Evolutionary conservation across 1,140 invertebrate species (phyloP).

Genomic region (Halictus rubicundus): DNA sequence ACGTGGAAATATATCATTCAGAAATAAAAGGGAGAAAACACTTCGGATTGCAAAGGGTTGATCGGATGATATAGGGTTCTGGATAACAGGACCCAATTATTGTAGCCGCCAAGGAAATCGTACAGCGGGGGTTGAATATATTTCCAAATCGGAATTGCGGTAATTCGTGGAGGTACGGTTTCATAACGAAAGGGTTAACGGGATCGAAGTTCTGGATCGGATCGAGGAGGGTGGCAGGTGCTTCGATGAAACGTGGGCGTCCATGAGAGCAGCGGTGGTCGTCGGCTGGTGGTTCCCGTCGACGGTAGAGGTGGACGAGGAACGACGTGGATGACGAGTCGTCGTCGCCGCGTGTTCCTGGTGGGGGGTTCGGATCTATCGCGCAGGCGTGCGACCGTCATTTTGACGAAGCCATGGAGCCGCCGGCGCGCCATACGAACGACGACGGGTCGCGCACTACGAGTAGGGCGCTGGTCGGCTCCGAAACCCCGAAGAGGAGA

Average conservation of each 20-base stretch:
- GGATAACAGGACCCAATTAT: too few species aligned
- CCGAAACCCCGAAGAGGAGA: constrained; percentile 69
- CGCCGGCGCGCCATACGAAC: constrained; percentile 79
- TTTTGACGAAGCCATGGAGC: constrained; percentile 76
- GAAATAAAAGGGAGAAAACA: too few species aligned
- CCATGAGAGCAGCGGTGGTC: constrained; percentile 23
- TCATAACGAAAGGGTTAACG: too few species aligned
- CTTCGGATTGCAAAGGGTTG: too few species aligned
- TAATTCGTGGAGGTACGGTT: too few species aligned
- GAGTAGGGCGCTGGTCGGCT: constrained; percentile 80
- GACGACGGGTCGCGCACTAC: constrained; percentile 80
- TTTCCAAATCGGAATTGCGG: too few species aligned
- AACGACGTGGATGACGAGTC: constrained; percentile 51
- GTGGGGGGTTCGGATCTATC: constrained; percentile 61
- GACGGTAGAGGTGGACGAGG: constrained; percentile 38
- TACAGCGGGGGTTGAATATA: too few species aligned
- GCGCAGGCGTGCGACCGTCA: constrained; percentile 67
- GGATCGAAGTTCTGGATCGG: not conserved
- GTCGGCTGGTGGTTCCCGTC: constrained; percentile 51
- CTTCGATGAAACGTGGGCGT: constrained; percentile 56
- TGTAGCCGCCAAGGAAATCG: too few species aligned
- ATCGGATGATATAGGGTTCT: too few species aligned
- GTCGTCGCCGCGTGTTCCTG: constrained; percentile 33
- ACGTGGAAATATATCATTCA: too few species aligned
- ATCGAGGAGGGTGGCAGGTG: constrained; percentile 40